A percentile compares a stretch with the other conserved stretches of the same genome.
Evolutionary conservation across 2,888 invertebrate species (phyloP).

Genomic region (Drosophila anceps): DNA sequence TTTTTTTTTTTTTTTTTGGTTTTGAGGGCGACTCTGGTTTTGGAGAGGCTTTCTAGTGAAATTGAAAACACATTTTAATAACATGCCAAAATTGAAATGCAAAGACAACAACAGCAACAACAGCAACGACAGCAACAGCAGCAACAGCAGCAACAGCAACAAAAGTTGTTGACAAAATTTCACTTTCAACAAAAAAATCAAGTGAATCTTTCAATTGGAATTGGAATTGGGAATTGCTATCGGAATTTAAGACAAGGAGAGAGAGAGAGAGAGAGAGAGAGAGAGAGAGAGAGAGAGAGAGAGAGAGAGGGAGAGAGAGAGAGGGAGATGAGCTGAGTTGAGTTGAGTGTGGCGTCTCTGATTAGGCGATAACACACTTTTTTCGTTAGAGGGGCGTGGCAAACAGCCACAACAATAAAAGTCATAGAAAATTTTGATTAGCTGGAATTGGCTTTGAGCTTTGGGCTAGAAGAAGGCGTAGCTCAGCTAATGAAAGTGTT

Average conservation of each 20-base stretch:
- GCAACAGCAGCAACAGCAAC: constrained; percentile 9
- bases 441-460: constrained; percentile 37
- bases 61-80: constrained; percentile 78
- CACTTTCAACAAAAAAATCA: constrained; percentile 62
- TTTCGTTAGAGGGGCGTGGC: constrained; percentile 29
- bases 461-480: constrained; percentile 8
- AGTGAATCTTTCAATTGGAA: constrained; percentile 40
- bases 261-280: neutral
- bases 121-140: too few species aligned
- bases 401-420: constrained; percentile 11
- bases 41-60: constrained; percentile 72
- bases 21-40: constrained; percentile 23
- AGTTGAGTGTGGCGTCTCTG: constrained; percentile 29
- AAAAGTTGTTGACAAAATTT: constrained; percentile 60
- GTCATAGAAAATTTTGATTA: constrained; percentile 62
- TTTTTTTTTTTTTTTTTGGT: constrained; percentile 7
- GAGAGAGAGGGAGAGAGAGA: neutral
- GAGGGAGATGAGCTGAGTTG: neutral
- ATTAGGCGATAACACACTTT: constrained; percentile 48
- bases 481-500: constrained; percentile 51
- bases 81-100: constrained; percentile 50
- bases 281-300: neutral
- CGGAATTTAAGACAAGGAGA: constrained; percentile 8
- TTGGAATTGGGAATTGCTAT: constrained; percentile 12
- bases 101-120: constrained; percentile 31